These are phyloP conservation scores for Phylloscopus trochiloides DNA, from an alignment of 2,113 vertebrate genomes.

Conservation along the genomic window DNA sequence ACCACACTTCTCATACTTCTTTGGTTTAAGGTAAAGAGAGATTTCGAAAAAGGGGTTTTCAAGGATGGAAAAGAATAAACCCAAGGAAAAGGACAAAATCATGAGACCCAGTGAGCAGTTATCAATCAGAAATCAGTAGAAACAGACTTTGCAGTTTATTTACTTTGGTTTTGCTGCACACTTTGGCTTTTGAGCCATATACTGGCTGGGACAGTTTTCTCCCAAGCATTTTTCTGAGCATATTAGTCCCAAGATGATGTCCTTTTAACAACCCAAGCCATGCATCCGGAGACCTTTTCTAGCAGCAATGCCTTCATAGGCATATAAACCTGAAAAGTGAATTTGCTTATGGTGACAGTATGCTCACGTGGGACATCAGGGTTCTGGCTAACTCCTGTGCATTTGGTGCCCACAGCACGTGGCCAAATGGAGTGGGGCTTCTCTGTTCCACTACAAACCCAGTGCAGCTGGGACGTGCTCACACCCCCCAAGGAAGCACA, in stretches of 20 bases:
- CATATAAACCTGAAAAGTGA: not conserved
- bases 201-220: not conserved
- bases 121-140: not conserved
- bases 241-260: not conserved
- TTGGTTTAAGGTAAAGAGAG: not conserved
- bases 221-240: not conserved
- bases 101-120: not conserved
- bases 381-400: not conserved
- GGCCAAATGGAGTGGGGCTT: not conserved
- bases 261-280: not conserved
- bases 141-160: not conserved
- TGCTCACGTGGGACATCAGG: not conserved
- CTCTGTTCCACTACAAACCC: not conserved
- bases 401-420: not conserved
- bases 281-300: not conserved
- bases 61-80: not conserved
- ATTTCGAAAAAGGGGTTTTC: not conserved
- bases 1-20: not conserved
- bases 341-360: not conserved
- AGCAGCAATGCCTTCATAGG: not conserved
- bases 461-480: accelerated
- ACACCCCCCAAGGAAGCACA: not conserved
- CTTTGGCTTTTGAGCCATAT: not conserved
- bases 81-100: not conserved
- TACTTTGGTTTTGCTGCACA: not conserved